Evolutionary conservation across 1,140 invertebrate species (phyloP), one percentile per base, ranked within the genome.

Genomic region (Zeugodacus cucurbitae): DNA sequence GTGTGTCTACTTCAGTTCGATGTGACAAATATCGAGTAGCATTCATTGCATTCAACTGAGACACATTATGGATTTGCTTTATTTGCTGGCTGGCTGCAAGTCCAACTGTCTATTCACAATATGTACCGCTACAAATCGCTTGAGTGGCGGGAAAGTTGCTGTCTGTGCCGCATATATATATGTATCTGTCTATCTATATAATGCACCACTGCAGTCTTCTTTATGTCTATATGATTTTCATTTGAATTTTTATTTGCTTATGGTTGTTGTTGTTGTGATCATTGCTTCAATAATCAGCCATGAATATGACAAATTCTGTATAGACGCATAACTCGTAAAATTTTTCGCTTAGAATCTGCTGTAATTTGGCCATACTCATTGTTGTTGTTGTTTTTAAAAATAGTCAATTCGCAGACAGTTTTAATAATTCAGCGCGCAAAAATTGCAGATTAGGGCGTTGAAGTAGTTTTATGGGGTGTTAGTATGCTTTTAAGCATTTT

Each of bases 271-370:
- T 62, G 26, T 26, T 62, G 10, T 62, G 26, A 62, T 62, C n/a
- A 62, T 62, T 62, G 48, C 54, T 62, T 87, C 85, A 87, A 87
- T 87, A 87, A 87, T 87, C 37, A 59, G 54, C 85, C 85, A 87
- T 87, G 85, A 87, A 32, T 87, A 87, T 87, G 85, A 87, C 85
- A 87, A 57, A 59, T 87, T 87, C 44, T 59, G 74, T 48, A 82
- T 82, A 82, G 74, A 82, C 74, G 74, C 74, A 82, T 41, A 26
- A 82, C 74, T 82, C 74, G 41, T 48, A 82, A 82, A 82, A 29
- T 48, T 26, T 26, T 26, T 48, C 74, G 74, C 74, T 82, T 48
- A 41, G 70, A 74, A 32, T 29, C n/a, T 32, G 62, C 29, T 14
- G 34, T 67, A 2, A 3, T 67, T 29, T 67, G 4, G 1, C n/a